Evolutionary conservation across 2,113 vertebrate species (phyloP), one percentile per base, ranked within the genome.

Genomic region (Varanus komodoensis): DNA sequence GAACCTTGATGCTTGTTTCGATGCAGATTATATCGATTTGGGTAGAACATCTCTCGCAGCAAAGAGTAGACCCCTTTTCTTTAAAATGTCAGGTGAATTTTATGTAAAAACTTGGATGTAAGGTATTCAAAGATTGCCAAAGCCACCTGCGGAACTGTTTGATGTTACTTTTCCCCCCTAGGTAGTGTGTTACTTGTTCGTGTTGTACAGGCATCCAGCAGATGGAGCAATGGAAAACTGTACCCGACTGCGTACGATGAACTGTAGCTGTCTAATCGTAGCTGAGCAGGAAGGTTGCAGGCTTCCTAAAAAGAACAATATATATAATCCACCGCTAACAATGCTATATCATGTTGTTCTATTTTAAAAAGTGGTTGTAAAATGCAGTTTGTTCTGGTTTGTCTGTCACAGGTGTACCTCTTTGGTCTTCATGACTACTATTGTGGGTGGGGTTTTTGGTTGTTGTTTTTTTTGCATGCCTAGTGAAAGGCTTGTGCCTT

Each of bases 151-250:
- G 95, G 95, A 93, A 95, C 93, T 92, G 92, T 92, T 77, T 94
- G 85, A 3, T 27, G 34, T 27, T 89, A 89, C 90, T 71, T 1
- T 38, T 27, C 19, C 19, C 44, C 48, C 21, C 21, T 34, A 21
- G 29, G 52, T 15, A 50, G 44, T 29, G 78, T n/a, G 87, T 92
- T 25, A 89, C 79, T 87, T 86, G 86, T 69, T 68, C 29, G 75
- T 81, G 89, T 88, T 67, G 92, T 71, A 82, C 82, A 91, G 95
- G 44, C 11, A 88, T 95, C 97, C 97, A 97, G 96, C 96, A 97
- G 96, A 96, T 97, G 97, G 97, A 97, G 97, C 97, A 93, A 80
- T 95, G 91, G 89, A 93, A 93, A 93, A 90, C 86, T 74, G 89
- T 84, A 1, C 19, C 48, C 19, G 84, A 69, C 50, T 32, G 44